Conservation (phyloP, 1,140 invertebrate genomes). For the Leguminivora glycinivorella region DNA sequence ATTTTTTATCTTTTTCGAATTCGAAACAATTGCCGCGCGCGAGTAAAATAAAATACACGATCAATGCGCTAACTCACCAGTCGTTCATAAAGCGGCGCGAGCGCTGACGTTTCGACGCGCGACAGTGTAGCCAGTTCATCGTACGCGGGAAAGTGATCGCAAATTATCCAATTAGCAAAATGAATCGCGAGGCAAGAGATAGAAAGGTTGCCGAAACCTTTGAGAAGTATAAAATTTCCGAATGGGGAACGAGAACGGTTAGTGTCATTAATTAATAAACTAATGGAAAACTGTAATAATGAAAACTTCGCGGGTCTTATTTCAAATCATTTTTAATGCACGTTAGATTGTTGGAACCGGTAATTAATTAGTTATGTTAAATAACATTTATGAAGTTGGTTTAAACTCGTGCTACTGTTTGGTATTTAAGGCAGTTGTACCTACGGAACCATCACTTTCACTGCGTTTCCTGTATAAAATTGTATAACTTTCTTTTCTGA, state of each 20-base stretch:
- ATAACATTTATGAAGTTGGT: neutral
- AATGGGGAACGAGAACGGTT: slow-evolving; percentile 70
- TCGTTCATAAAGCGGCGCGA: slow-evolving; percentile 45
- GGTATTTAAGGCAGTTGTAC: neutral
- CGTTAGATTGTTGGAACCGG: slow-evolving; percentile 12
- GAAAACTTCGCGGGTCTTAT: neutral
- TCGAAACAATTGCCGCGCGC: slow-evolving; percentile 1
- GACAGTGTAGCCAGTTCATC: slow-evolving; percentile 46
- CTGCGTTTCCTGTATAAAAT: slow-evolving; percentile 39
- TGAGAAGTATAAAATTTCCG: slow-evolving; percentile 69
- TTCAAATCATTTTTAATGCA: neutral
- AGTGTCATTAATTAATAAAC: slow-evolving; percentile 35
- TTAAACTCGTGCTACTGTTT: neutral
- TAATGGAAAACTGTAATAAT: neutral
- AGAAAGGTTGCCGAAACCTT: slow-evolving; percentile 73
- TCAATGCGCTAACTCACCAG: slow-evolving; percentile 39
- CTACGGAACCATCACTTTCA: slow-evolving; percentile 38
- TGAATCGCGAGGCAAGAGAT: slow-evolving; percentile 72
- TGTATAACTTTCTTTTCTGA: slow-evolving; percentile 31
- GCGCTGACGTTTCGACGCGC: slow-evolving; percentile 44
- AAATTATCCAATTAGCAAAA: slow-evolving; percentile 41
- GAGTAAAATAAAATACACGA: slow-evolving; percentile 51
- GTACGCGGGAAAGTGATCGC: slow-evolving; percentile 55
- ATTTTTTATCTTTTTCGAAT: slow-evolving; percentile 3
- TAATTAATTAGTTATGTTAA: neutral